These are phyloP conservation scores for Timandra comae DNA, from an alignment of 2,888 invertebrate species.

Conservation along the genomic window DNA sequence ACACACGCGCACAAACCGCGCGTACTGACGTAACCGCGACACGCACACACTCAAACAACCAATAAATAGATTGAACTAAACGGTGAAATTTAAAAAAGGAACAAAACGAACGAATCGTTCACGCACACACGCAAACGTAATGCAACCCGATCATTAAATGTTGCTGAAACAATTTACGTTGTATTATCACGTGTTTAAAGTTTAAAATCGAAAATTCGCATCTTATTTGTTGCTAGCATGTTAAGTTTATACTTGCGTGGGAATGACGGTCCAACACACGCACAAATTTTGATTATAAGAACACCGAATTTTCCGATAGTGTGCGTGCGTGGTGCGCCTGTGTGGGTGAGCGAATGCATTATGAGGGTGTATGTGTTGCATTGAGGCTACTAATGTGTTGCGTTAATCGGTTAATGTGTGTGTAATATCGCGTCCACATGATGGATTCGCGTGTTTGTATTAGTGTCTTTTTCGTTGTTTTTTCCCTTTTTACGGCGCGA, in stretches of 20 bases:
- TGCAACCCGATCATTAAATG: slow-evolving; percentile 70
- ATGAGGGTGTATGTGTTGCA: slow-evolving; percentile 47
- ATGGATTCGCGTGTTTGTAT: slow-evolving; percentile 69
- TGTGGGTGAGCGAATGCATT: slow-evolving; percentile 54
- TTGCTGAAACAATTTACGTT: slow-evolving; percentile 24
- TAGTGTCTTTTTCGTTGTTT: slow-evolving; percentile 64
- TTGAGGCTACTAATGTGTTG: slow-evolving; percentile 34
- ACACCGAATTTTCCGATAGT: slow-evolving; percentile 62
- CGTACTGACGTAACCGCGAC: slow-evolving; percentile 42
- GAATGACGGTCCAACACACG: slow-evolving; percentile 53
- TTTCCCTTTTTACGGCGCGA: slow-evolving; percentile 33
- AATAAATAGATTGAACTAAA: slow-evolving; percentile 78
- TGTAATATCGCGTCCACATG: slow-evolving; percentile 59
- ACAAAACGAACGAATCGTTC: slow-evolving; percentile 71
- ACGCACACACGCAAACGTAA: slow-evolving; percentile 54
- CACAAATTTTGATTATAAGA: slow-evolving; percentile 65
- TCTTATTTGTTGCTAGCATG: slow-evolving; percentile 57
- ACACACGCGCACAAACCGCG: slow-evolving; percentile 30
- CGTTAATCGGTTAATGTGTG: slow-evolving; percentile 42
- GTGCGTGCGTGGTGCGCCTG: slow-evolving; percentile 34
- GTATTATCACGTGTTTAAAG: slow-evolving; percentile 22
- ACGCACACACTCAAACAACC: slow-evolving; percentile 58
- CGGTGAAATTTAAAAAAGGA: slow-evolving; percentile 77
- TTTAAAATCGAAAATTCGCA: slow-evolving; percentile 26
- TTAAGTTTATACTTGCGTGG: slow-evolving; percentile 63